Base-by-base conservation (phyloP, 2,113 vertebrate genomes). In the Tyrannus savana region DNA sequence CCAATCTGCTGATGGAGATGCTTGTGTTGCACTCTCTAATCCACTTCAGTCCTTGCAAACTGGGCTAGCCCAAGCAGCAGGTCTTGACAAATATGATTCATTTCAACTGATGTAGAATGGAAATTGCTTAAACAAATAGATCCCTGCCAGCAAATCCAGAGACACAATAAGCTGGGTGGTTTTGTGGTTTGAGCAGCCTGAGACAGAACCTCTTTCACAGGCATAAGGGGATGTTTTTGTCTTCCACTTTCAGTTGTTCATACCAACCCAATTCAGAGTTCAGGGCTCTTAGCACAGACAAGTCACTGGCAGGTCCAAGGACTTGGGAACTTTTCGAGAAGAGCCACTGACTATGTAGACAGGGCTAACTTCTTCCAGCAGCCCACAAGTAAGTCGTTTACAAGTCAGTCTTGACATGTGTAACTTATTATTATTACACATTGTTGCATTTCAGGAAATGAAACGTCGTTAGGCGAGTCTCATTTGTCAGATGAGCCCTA, bases 361-460 rank as follows among this genome's bases (percentile, higher is more conserved):
- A 44, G 22, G 24, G 19, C 9, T 82, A 67, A 75, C 24, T 41
- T 89, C 42, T 93, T 76, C 28, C 44, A 87, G 47, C 73, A 94
- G 68, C 64, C n/a, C 56, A 89, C 47, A 93, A 88, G 31, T 39
- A 74, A 88, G 31, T 23, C 6, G 0, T 71, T 80, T 86, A 35
- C 50, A 50, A 87, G 78, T 67, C 69, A 72, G 47, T 59, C 74
- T 56, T 89, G 83, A 86, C 66, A 86, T 77, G 35, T 84, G 76
- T 78, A 84, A 77, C 39, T 67, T 74, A 62, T 39, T 86, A 93
- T 21, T 37, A 47, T 83, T 59, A 59, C 46, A 62, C 64, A 46
- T 85, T 74, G 83, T 90, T 94, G 67, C 30, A 84, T 66, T 81
- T 85, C 94, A 95, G 90, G 90, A 95, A 93, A 86, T 89, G 67